Evolutionary conservation across 2,888 invertebrate genomes (phyloP), one percentile per base, ranked within the genome.

Genomic region (Venustoraphidia nigricollis): DNA sequence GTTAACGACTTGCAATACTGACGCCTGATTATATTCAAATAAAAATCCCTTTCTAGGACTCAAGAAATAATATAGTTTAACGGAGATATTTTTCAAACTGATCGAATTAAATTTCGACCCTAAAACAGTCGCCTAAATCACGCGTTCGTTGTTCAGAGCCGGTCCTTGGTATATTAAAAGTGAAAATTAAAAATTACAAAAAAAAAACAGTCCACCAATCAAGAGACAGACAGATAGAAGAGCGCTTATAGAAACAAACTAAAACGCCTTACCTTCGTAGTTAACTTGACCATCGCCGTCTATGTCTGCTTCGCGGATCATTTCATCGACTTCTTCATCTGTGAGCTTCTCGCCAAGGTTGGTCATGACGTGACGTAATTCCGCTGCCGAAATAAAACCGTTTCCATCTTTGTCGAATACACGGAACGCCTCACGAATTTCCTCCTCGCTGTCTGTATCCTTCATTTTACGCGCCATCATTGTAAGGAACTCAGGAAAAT

Each of bases 391-490:
- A 72, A 97, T 96, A 78, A 95, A 97, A 62, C 97, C 97, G 70
- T 97, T 96, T 68, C 95, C 95, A 75, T 97, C 96, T 76, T 96
- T 95, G 77, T 97, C 96, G 75, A 97, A 96, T 61, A 93, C 95
- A 74, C 95, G 84, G 85, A 96, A 91, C 60, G 96, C 96, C 72
- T 97, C 96, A 70, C 95, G 85, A 71, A 97, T 95, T 75, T 97
- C 96, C 72, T 96, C 95, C 79, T 95, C 95, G 69, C 93, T 90
- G 75, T 98, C 97, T 58, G 96, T 96, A 76, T 97, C 96, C 73
- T 97, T 96, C 94, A 97, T 96, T 81, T 97, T 98, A 66, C 96
- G 84, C 64, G 97, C 97, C 97, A 98, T 98, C 96, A 98, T 97
- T 68, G 96, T 96, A 64, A 98, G 81, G 79, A 98, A 98, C 76